A percentile compares a stretch with the other conserved stretches of the same genome.
phyloP scores from a whole-genome alignment of 2,888 invertebrate species.

The Aleiodes leptofemur region DNA sequence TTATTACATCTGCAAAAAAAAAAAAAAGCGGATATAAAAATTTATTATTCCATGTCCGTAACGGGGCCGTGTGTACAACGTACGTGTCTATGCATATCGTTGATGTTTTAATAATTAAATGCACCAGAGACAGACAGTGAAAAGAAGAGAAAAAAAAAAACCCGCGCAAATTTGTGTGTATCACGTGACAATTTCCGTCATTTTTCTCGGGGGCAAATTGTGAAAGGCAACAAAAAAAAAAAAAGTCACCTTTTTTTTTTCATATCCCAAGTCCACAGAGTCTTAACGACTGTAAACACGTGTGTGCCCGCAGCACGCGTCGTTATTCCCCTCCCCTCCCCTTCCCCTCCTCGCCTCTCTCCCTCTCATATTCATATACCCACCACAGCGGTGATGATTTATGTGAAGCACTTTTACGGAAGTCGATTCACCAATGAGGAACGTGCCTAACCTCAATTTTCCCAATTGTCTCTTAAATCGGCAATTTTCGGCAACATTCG shows the following conservation, averaged over 20 bases:
- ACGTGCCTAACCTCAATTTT: no score
- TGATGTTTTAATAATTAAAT: conserved; percentile 46
- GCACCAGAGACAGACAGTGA: no score
- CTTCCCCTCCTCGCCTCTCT: not conserved
- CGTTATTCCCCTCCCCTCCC: conserved; percentile 10
- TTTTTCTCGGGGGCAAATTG: not conserved
- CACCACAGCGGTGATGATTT: conserved; percentile 32
- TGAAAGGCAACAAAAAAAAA: not conserved
- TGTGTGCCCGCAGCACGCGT: conserved; percentile 39
- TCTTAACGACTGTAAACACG: conserved; percentile 34
- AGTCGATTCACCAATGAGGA: conserved; percentile 14
- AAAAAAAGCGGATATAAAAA: conserved; percentile 52
- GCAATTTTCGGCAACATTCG: not conserved
- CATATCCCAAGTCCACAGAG: not conserved
- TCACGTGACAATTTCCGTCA: not conserved
- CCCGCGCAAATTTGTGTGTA: not conserved
- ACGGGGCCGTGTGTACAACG: conserved; percentile 64
- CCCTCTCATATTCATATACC: not conserved
- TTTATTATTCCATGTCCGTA: conserved; percentile 69
- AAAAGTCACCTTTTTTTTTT: not conserved
- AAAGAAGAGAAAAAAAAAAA: conserved; percentile 23
- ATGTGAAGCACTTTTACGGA: conserved; percentile 22
- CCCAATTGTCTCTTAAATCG: no score
- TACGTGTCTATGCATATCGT: conserved; percentile 44
- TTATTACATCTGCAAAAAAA: not conserved